Evolutionary conservation across 2,888 invertebrate species (phyloP), one percentile per base, ranked within the genome.

Genomic region (Maniola hyperantus): DNA sequence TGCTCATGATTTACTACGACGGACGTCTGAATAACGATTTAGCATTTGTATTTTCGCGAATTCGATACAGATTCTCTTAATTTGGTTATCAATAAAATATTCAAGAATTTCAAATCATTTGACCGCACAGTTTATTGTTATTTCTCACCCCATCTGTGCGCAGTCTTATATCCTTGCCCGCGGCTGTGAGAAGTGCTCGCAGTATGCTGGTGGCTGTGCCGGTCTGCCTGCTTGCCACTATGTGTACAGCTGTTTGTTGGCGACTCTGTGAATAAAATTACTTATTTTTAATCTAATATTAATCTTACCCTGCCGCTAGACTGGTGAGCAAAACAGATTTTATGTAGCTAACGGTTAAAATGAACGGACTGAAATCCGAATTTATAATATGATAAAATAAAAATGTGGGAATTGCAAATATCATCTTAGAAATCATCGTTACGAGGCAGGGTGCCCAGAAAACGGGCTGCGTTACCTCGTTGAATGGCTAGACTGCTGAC

Each of bases 211-310:
- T 96, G 5, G 98, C 98, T 11, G 97, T 97, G 15, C 98, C 98
- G 0, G 97, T 97, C 85, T 97, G 97, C 77, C 99, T 94, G 76
- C 97, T 96, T 64, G 98, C 98, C 71, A 99, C 99, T 85, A 99
- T 93, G 91, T 99, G 99, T 1, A 99, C 96, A 1, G 99, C 97
- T 6, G 98, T 97, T 89, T 99, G 99, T 77, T 97, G 96, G 71
- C 97, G 96, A 70, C 97, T 96, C 99, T 99, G 87, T 44, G 18
- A 39, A 64, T 2, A 48, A 46, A 65, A 10, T 46, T n/a, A n/a
- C 13, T 46, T 6, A n/a, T 39, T 10, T 11, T 10, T 11, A 39
- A 39, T 10, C 8, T 5, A 39, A 11, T 39, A 26, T 26, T 26
- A 26, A 26, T 26, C 26, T 26, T 26, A 26, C 1, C 26, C 26